Evolutionary conservation across 2,113 vertebrate species (phyloP), one percentile per base, ranked within the genome.

Genomic region (Phylloscopus trochiloides): DNA sequence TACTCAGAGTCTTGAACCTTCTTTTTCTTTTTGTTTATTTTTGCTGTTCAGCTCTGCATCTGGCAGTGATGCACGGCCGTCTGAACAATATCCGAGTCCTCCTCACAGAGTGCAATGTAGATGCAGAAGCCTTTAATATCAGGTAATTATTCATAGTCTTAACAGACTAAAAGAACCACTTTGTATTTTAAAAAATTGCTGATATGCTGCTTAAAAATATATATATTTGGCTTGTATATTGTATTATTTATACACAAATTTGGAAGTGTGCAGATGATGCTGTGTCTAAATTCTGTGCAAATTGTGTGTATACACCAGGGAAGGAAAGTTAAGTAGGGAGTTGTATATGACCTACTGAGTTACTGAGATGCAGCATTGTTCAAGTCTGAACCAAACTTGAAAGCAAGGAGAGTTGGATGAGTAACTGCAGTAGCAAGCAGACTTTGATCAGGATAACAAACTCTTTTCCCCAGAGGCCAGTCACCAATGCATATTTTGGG

Each of bases 61-160:
- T 99, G 54, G 99, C 99, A 19, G 99, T 99, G 97, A 99, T 99
- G 99, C 99, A 99, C 4, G 99, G 98, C 15, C 99, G 99, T 32
- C 98, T 99, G 90, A 99, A 98, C 96, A 99, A 99, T 55, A 99
- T 99, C 95, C 98, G 99, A 51, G 97, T 98, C 80, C 99, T 99
- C 58, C 99, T 99, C 96, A 99, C 99, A 3, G 99, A 99, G 97
- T 99, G 99, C 95, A 99, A 98, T 45, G 98, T 99, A 32, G 99
- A 99, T 42, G 99, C 99, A 0, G 99, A 99, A 96, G 99, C 99
- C 93, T 99, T 99, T 97, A 99, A 99, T 84, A 97, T 99, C 90
- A 98, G 99, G 99, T 99, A 97, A 87, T 40, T 25, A 36, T 21
- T 20, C 21, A 9, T 16, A 54, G 36, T 29, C n/a, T 75, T 79